These are phyloP conservation scores for Euthynnus affinis DNA, from an alignment of 2,797 vertebrate species.

Conservation along the genomic window DNA sequence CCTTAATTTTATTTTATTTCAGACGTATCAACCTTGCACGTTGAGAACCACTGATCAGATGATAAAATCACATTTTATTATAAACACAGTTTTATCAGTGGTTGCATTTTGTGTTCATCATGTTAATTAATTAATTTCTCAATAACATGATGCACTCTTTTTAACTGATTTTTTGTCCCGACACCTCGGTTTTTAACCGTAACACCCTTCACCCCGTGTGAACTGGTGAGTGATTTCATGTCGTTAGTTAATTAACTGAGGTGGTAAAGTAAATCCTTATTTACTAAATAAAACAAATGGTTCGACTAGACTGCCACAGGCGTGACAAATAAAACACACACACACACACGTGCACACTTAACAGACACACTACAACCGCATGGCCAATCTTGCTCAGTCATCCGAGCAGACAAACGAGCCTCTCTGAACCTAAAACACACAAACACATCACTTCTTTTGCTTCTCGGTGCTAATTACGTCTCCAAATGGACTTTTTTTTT, in stretches of 20 bases:
- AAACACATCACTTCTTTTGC: conserved; percentile 33
- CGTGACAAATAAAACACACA: conserved; percentile 6
- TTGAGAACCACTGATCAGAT: neutral
- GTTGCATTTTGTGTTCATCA: neutral
- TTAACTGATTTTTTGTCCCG: neutral
- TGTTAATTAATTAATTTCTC: neutral
- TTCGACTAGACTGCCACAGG: neutral
- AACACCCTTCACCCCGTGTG: neutral
- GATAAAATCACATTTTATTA: neutral
- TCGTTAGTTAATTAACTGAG: neutral
- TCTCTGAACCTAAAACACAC: conserved; percentile 47
- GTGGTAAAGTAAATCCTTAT: conserved; percentile 13
- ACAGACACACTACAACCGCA: conserved; percentile 17
- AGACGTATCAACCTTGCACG: neutral
- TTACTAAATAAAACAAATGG: conserved; percentile 15
- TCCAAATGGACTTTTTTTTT: conserved; percentile 38
- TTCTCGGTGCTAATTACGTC: conserved; percentile 40
- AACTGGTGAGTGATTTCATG: conserved; percentile 2
- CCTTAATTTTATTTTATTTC: neutral
- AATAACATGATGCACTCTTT: neutral
- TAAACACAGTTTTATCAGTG: neutral
- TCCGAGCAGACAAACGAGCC: conserved; percentile 39
- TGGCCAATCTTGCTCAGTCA: neutral
- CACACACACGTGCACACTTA: neutral
- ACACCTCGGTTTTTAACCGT: neutral